Evolutionary conservation across 2,888 invertebrate genomes (phyloP).

Genomic region (Steromphala cineraria): DNA sequence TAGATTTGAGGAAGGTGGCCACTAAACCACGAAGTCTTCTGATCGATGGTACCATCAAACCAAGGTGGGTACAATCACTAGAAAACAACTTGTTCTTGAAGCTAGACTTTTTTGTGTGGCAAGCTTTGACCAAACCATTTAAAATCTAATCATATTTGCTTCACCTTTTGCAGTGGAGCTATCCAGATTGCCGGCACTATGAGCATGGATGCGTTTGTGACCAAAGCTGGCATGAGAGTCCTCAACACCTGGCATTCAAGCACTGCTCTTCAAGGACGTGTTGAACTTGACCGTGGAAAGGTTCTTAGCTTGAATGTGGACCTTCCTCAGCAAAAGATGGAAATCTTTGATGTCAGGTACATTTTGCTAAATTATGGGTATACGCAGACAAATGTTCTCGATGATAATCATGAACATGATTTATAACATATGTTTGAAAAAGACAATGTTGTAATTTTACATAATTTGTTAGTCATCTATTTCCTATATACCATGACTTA

Average conservation of each 20-base stretch:
- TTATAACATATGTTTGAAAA: neutral
- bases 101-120: too few relatives aligned
- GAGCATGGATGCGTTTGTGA: slow-evolving; percentile 88
- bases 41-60: slow-evolving; percentile 87
- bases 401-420: neutral
- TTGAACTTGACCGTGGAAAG: slow-evolving; percentile 83
- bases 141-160: too few relatives aligned
- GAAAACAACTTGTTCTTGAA: neutral
- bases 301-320: slow-evolving; percentile 85
- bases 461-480: too few relatives aligned
- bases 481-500: too few relatives aligned
- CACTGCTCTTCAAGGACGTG: slow-evolving; percentile 85
- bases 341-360: slow-evolving; percentile 85
- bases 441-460: too few relatives aligned
- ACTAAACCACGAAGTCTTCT: slow-evolving; percentile 79
- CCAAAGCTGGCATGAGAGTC: slow-evolving; percentile 88
- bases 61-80: slow-evolving; percentile 79
- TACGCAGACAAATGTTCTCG: neutral
- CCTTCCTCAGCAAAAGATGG: slow-evolving; percentile 88
- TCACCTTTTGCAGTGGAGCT: slow-evolving; percentile 81
- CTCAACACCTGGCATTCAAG: slow-evolving; percentile 90
- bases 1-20: slow-evolving; percentile 80
- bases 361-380: too few relatives aligned
- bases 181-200: slow-evolving; percentile 89
- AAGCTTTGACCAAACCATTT: too few relatives aligned